Evolutionary conservation across 2,113 vertebrate species (phyloP).

Genomic region (Bos javanicus): DNA sequence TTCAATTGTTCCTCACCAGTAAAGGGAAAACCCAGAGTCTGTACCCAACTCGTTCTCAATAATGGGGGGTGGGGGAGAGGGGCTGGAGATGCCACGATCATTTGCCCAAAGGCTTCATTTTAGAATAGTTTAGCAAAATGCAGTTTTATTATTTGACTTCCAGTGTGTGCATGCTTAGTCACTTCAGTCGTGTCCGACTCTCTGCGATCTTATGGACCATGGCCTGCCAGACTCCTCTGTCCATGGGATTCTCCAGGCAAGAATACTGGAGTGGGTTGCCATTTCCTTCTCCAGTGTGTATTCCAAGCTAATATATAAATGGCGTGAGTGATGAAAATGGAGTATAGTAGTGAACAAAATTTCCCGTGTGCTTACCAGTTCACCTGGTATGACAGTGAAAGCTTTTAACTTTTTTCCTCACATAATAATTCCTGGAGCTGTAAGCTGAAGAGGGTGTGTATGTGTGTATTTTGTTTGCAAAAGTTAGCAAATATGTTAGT

Average conservation of each 20-base stretch:
- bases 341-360: neutral
- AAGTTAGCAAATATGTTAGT: neutral
- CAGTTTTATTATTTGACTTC: neutral
- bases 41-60: neutral
- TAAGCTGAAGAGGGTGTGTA: neutral
- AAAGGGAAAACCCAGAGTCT: conserved; percentile 58
- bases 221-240: neutral
- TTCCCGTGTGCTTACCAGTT: neutral
- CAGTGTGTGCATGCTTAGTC: neutral
- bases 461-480: neutral
- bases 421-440: neutral
- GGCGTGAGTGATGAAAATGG: neutral
- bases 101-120: neutral
- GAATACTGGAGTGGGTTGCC: neutral
- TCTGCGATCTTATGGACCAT: neutral
- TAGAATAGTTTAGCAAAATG: neutral
- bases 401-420: neutral
- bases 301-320: neutral
- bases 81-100: neutral
- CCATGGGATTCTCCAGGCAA: neutral
- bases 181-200: neutral
- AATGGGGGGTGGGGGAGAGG: neutral
- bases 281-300: neutral
- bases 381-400: neutral
- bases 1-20: neutral